A percentile compares a stretch with the other conserved stretches of the same genome.
Conservation (phyloP, 2,797 vertebrate genomes). For the Dendrocincla tyrannina region DNA sequence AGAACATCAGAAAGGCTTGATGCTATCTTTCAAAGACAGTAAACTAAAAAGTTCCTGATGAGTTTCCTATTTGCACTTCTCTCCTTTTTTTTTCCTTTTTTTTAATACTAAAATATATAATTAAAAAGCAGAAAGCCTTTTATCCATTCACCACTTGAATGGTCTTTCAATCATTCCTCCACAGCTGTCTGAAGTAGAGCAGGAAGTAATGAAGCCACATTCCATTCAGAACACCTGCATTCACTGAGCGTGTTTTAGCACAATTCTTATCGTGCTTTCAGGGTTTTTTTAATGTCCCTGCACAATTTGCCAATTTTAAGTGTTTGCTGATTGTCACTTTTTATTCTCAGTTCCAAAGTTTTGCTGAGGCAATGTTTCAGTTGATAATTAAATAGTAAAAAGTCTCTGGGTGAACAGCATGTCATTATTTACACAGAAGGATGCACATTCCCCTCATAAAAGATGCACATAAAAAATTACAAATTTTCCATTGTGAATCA, state of each 20-base stretch:
- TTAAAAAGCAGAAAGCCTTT: not conserved
- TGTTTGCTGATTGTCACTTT: not conserved
- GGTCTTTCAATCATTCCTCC: not conserved
- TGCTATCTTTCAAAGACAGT: not conserved
- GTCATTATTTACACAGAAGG: not conserved
- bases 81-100: rapidly evolving
- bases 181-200: not conserved
- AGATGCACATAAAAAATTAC: not conserved
- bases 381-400: not conserved
- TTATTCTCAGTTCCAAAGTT: not conserved
- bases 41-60: not conserved
- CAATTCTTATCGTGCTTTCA: not conserved
- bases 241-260: not conserved
- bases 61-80: not conserved
- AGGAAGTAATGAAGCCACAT: not conserved
- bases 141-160: not conserved
- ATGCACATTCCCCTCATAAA: not conserved
- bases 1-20: not conserved
- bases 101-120: not conserved
- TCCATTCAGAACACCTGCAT: not conserved
- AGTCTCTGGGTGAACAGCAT: not conserved
- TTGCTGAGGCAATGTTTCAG: not conserved
- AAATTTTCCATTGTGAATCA: not conserved
- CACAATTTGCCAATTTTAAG: not conserved
- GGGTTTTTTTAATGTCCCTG: not conserved